These are phyloP conservation scores for Tinea trinotella DNA, from an alignment of 2,888 invertebrate species.

Conservation along the genomic window DNA sequence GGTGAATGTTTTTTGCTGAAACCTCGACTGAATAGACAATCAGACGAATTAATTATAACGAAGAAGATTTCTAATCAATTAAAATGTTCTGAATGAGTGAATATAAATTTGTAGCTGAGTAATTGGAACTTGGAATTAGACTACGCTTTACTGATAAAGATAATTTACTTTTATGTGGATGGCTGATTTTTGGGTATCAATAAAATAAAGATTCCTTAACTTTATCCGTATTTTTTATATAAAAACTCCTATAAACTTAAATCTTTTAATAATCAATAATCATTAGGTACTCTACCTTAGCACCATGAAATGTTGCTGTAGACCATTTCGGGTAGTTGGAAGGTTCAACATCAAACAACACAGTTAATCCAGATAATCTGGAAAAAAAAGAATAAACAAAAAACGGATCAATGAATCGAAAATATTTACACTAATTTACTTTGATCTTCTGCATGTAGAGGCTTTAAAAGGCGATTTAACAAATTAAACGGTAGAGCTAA, in stretches of 20 bases:
- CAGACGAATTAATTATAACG: not conserved
- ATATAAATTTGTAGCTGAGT: not conserved
- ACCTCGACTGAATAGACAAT: not conserved
- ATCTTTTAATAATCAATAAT: too few species aligned
- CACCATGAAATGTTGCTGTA: conserved; percentile 34
- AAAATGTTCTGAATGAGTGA: conserved; percentile 2
- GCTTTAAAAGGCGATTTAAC: not conserved
- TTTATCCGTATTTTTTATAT: too few species aligned
- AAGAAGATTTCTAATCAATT: not conserved
- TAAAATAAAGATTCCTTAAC: too few species aligned
- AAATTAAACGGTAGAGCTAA: not conserved
- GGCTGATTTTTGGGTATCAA: too few species aligned
- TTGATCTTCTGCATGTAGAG: not conserved
- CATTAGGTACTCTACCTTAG: conserved; percentile 35
- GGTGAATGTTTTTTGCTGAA: not conserved
- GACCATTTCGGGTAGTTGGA: conserved; percentile 43
- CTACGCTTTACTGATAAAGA: too few species aligned
- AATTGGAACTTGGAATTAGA: not conserved
- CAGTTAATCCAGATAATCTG: conserved; percentile 44
- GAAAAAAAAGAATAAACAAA: conserved; percentile 22
- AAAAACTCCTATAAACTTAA: too few species aligned
- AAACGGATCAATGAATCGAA: not conserved
- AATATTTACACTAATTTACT: not conserved
- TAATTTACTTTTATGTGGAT: too few species aligned
- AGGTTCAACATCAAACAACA: conserved; percentile 45